Base-by-base conservation (phyloP, 2,113 vertebrate genomes). In the Salvator merianae region DNA sequence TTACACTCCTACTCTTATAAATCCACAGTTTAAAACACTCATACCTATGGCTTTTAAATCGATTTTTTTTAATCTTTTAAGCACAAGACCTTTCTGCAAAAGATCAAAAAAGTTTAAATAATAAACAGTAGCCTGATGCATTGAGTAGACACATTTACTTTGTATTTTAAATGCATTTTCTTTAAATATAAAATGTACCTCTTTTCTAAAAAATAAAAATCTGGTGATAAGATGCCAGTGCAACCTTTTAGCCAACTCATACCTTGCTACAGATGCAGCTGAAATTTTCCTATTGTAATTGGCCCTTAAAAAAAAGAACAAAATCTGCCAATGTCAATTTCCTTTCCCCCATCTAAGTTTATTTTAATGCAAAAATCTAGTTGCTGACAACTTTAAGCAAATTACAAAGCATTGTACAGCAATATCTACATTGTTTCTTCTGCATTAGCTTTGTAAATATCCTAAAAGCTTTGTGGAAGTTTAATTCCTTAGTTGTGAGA, bases 21-120 rank as follows among this genome's bases (percentile, higher is more conserved):
- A 90, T 92, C 93, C 95, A 94, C 92, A 93, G 86, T 95, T 59
- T 95, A 47, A 79, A 79, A 91, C 95, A 95, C 85, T 95, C 95
- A 95, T 92, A 94, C 90, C 89, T 96, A 96, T 96, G 96, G 95
- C 96, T 97, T 96, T 85, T 94, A 93, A 94, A 20, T 83, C 81
- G 20, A 26, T 55, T 55, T 18, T n/a, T 16, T 28, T 22, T 22
- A 87, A 93, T 91, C 89, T 84, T 93, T 94, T 94, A 95, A 63
- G 91, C 91, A 94, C 85, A 94, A 92, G 76, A 91, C 91, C 87
- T 95, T 95, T 95, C 93, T 87, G 90, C 92, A 93, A 95, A 94
- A 88, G 90, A 91, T 91, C 63, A 70, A 84, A 87, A 87, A 89
- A 82, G 89, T 86, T 89, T 84, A 2, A 81, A 92, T 91, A 84